Evolutionary conservation across 2,797 vertebrate genomes (phyloP), one percentile per base, ranked within the genome.

Genomic region (Girardinus metallicus): DNA sequence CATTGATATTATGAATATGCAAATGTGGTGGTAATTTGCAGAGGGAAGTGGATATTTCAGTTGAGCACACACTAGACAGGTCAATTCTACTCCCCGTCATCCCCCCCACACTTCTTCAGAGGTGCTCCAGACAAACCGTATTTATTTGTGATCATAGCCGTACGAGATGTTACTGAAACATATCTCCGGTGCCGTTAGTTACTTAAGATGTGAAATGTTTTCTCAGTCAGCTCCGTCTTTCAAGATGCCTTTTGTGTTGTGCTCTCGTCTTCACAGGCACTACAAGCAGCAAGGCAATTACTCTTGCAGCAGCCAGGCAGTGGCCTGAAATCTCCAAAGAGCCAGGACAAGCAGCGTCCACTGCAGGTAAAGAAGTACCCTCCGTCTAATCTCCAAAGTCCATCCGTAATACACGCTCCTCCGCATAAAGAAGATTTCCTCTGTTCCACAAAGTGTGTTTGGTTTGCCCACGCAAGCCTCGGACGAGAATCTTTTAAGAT

Each of bases 291-390:
- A 91, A 98, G 98, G 93, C 98, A 99, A 96, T 97, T 99, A 97
- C 97, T 99, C 93, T 96, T 99, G 95, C 98, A 99, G 92, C 98
- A 99, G 96, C 98, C 99, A 96, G 97, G 97, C 96, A 97, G 97
- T 97, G 97, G 98, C 95, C 93, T 99, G 96, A 99, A 99, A 94
- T 99, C 98, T 97, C 98, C 98, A 96, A 99, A 99, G 96, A 97
- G 95, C 96, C 97, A 96, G 95, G 98, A 99, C 94, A 99, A 99
- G 96, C 98, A 99, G 95, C 98, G 98, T 96, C 97, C 97, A 93
- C 96, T 99, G 94, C 98, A 99, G 98, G 98, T 99, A 96, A 96
- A 93, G 97, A 96, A 90, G 92, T 91, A 88, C 88, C 86, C 86
- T 46, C 72, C 43, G 73, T 90, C 93, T 96, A 95, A 95, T 96